Evolutionary conservation across 2,797 vertebrate species (phyloP), one percentile per base, ranked within the genome.

Genomic region (Chanos chanos): DNA sequence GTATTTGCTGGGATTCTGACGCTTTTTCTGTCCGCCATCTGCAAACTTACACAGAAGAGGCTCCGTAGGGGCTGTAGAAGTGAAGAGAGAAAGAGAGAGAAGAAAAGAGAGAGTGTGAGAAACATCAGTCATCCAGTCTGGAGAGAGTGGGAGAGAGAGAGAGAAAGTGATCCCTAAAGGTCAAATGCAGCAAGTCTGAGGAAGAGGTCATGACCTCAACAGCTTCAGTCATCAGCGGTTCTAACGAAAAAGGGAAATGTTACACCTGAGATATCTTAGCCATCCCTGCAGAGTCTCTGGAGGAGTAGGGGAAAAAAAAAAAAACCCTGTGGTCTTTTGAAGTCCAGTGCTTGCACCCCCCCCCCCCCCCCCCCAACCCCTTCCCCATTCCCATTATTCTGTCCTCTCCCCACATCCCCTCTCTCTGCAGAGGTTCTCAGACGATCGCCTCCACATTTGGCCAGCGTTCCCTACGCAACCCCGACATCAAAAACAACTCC

Each of bases 31-130:
- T 74, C 96, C 96, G 83, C 96, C 96, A 56, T 98, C 96, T 77
- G 96, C 96, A 82, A 99, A 98, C 90, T 98, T 98, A 88, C 96
- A 98, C 87, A 99, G 90, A 87, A 99, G 88, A 62, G 96, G 96
- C 86, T 99, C 96, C 77, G 89, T 91, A 68, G 96, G 95, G 78
- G 94, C 96, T 99, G 82, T 64, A 77, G 81, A 86, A 81, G 81
- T 73, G 88, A 86, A 80, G 71, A 87, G n/a, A 36, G 36, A 21
- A 6, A 58, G 25, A 48, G 33, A 67, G 13, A 31, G 36, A 27
- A 3, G 40, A 3, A n/a, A 10, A 52, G 5, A 75, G 43, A 51
- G 27, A 21, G n/a, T 27, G 18, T 28, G 2, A 10, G 4, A 34
- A 63, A 69, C 61, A 67, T 72, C 50, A 58, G 50, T 53, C 52